phyloP scores from a whole-genome alignment of 2,113 vertebrate genomes.

The Odobenus rosmarus region DNA sequence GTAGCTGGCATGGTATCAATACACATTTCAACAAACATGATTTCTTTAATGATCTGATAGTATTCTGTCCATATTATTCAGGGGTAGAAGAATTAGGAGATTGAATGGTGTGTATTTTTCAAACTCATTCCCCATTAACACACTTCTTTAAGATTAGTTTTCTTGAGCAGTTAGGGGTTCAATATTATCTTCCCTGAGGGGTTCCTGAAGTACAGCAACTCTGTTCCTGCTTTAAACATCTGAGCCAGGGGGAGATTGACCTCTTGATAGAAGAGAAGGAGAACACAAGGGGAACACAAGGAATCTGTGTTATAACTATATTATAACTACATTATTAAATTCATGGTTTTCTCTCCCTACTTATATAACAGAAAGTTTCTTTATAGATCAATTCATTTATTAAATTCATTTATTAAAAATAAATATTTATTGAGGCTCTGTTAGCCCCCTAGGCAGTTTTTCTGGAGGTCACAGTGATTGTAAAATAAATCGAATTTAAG shows the following conservation, averaged over 20 bases:
- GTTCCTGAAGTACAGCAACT: neutral
- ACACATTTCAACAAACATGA: neutral
- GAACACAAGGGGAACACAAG: neutral
- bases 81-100: neutral
- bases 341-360: neutral
- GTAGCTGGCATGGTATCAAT: neutral
- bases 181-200: neutral
- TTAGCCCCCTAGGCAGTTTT: neutral
- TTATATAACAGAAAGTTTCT: neutral
- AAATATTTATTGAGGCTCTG: neutral
- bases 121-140: neutral
- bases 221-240: neutral
- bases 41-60: neutral
- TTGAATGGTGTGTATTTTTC: neutral
- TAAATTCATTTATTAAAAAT: neutral
- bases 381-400: conserved; percentile 1
- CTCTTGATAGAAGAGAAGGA: no score
- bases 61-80: neutral
- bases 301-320: neutral
- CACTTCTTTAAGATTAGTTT: neutral
- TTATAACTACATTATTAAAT: neutral
- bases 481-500: neutral
- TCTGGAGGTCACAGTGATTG: neutral
- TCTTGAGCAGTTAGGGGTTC: neutral
- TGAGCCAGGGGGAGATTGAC: neutral